A percentile compares a stretch with the other conserved stretches of the same genome.
Evolutionary conservation across 1,140 invertebrate species (phyloP).

Genomic region (Lordiphosa mommai): DNA sequence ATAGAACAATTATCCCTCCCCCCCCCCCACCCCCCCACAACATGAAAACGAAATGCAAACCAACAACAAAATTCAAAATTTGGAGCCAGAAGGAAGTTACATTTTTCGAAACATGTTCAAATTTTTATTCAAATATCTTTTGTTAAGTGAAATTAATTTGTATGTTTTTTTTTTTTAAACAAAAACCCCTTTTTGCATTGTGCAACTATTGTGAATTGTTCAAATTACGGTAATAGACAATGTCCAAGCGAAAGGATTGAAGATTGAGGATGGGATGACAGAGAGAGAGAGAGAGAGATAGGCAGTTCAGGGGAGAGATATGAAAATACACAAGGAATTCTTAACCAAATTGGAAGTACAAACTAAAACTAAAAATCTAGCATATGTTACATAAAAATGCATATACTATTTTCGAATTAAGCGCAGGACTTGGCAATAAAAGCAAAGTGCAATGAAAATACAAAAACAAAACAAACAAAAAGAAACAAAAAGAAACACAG

Average conservation of each 20-base stretch:
- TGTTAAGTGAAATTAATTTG: constrained; percentile 68
- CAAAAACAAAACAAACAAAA: background rate
- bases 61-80: constrained; percentile 16
- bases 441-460: constrained; percentile 34
- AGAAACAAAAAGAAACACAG: constrained; percentile 19
- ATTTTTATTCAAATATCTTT: constrained; percentile 57
- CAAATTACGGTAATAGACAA: constrained; percentile 68
- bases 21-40: constrained; percentile 24
- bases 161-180: constrained; percentile 44
- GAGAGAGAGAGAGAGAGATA: constrained; percentile 14
- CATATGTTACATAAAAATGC: constrained; percentile 49
- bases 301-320: constrained; percentile 42
- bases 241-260: constrained; percentile 50
- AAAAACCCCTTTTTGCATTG: constrained; percentile 59
- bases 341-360: constrained; percentile 78
- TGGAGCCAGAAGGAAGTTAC: constrained; percentile 65
- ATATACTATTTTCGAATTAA: constrained; percentile 50
- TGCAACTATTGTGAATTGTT: constrained; percentile 76
- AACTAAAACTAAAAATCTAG: constrained; percentile 64
- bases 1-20: constrained; percentile 67
- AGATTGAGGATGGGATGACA: constrained; percentile 11
- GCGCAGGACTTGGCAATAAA: constrained; percentile 16
- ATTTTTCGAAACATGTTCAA: constrained; percentile 61
- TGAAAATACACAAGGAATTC: constrained; percentile 74
- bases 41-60: constrained; percentile 16